Evolutionary conservation across 2,888 invertebrate genomes (phyloP), one percentile per base, ranked within the genome.

Genomic region (Synergus laeviventris): DNA sequence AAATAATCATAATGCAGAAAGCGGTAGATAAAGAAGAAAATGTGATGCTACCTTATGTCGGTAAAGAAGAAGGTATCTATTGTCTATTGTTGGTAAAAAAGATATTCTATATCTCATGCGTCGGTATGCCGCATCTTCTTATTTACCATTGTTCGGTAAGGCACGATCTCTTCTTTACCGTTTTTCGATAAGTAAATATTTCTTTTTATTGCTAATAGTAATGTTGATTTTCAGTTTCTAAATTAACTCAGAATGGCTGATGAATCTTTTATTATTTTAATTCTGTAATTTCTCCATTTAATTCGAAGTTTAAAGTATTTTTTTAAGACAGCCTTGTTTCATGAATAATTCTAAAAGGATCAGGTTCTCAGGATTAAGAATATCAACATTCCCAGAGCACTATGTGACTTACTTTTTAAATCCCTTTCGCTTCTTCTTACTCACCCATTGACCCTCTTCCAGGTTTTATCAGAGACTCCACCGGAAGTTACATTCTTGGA

Each of bases 391-490:
- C 39, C 39, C 39, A 39, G 39, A 39, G 11, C 11, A 11, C 11
- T 39, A 39, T 39, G 39, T 0, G 39, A 39, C 39, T 39, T 11
- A 9, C 11, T 39, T 39, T 1, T 11, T 39, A 39, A 39, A 39
- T 39, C 39, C 7, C 45, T 45, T 45, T 45, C n/a, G n/a, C n/a
- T 49, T 49, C 7, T 12, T 49, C 49, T 16, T n/a, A 49, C n/a
- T 45, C 45, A 45, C n/a, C 8, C 45, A 77, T 62, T 56, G 16
- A 24, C n/a, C 73, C 9, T 74, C 42, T 79, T 82, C 1, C 91
- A 94, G 95, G 95, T 85, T 87, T 92, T 24, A 91, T 95, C 61
- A 92, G 94, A 61, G 95, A 95, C 82, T 78, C 85, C 4, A 93
- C 93, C 8, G 94, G 94, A 31, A 93, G 92, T 70, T 95, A 94